phyloP scores from a whole-genome alignment of 2,888 invertebrate species.

The Ichneumoninae sp. region DNA sequence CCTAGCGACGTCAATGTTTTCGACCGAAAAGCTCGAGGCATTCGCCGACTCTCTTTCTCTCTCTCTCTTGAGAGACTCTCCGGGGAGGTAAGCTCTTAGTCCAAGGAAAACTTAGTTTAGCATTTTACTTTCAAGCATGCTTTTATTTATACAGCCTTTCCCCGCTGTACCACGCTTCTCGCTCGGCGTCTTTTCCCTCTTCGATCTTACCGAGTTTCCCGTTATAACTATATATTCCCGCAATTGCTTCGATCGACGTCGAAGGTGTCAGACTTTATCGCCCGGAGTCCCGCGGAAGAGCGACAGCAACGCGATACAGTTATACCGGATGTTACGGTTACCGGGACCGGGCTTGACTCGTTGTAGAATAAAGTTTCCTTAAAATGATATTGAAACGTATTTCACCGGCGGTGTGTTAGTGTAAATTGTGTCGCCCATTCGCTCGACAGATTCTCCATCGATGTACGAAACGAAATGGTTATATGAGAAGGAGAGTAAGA shows the following conservation, averaged over 20 bases:
- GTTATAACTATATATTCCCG: slow-evolving; percentile 19
- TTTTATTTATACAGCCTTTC: slow-evolving; percentile 48
- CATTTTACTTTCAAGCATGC: slow-evolving; percentile 36
- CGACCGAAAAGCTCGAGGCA: slow-evolving; percentile 37
- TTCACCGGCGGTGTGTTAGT: neutral
- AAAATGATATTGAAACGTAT: slow-evolving; percentile 41
- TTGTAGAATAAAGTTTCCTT: slow-evolving; percentile 31
- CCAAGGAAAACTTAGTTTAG: slow-evolving; percentile 39
- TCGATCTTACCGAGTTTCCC: neutral
- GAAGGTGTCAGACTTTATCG: slow-evolving; percentile 45
- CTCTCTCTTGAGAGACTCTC: neutral
- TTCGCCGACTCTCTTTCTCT: neutral
- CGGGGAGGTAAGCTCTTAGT: slow-evolving; percentile 32
- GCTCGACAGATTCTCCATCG: slow-evolving; percentile 8
- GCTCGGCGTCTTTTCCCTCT: neutral
- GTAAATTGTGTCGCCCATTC: slow-evolving; percentile 1
- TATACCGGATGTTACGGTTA: neutral
- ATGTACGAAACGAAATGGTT: neutral
- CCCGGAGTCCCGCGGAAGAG: slow-evolving; percentile 11
- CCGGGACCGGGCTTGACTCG: neutral
- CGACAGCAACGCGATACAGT: slow-evolving; percentile 33
- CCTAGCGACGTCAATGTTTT: slow-evolving; percentile 37
- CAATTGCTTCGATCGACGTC: slow-evolving; percentile 51
- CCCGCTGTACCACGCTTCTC: neutral
- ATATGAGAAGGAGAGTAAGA: neutral